Percentiles rank a stretch among this genome's conserved stretches.
Conservation (phyloP, 1,140 invertebrate species). For the Batillaria attramentaria region DNA sequence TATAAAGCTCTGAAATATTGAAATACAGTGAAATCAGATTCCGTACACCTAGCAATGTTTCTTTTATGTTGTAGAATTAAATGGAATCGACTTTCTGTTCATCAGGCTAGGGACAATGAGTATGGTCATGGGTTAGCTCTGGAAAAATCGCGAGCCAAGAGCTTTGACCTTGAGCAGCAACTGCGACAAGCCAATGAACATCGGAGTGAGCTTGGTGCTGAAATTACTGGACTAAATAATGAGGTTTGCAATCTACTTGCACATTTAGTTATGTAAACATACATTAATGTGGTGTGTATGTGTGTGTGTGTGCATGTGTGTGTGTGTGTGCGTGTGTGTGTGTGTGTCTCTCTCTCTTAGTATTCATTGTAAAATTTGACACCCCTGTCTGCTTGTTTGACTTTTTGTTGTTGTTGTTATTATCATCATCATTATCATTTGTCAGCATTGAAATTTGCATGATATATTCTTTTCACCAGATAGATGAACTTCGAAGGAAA, state of each 20-base stretch:
- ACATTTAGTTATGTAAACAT: neutral
- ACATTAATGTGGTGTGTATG: neutral
- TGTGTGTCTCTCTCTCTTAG: neutral
- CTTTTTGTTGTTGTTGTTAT: neutral
- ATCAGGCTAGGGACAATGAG: neutral
- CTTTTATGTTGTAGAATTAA: too few species aligned
- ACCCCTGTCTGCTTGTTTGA: neutral
- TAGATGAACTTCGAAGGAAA: neutral
- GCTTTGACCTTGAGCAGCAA: neutral
- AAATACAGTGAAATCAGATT: too few species aligned
- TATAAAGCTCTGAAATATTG: too few species aligned
- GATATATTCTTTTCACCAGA: neutral
- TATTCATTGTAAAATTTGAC: neutral
- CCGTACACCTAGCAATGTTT: too few species aligned
- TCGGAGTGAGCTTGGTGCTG: neutral
- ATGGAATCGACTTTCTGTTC: too few species aligned
- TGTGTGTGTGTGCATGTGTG: neutral
- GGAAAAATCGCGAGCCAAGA: neutral
- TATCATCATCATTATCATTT: neutral
- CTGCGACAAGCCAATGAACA: neutral
- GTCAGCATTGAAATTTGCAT: too few species aligned
- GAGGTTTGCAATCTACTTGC: neutral
- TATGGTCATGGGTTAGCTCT: neutral
- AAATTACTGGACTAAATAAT: neutral
- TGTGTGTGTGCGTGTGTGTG: conserved; percentile 4